Base-by-base conservation (phyloP, 1,140 invertebrate genomes). In the Caligus rogercresseyi region DNA sequence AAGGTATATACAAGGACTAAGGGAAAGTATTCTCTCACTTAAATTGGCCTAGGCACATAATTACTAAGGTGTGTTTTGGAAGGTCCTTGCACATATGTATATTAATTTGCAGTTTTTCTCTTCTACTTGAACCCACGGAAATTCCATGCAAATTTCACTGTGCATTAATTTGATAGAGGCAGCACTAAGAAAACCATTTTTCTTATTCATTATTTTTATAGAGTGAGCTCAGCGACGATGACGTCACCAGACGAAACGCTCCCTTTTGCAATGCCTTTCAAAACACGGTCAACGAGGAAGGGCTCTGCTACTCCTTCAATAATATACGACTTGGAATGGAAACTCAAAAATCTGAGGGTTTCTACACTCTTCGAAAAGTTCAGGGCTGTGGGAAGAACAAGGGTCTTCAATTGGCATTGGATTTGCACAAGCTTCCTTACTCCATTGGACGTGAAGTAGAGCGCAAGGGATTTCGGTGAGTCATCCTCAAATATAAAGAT, bases 321-420 rank as follows among this genome's bases (percentile, higher is more conserved):
- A 60, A 60, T 25, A 18, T n/a, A 31, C 20, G 43, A 13, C 26
- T 60, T 15, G 57, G 57, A 13, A 26, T 43, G 16, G 26, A 60
- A 15, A 25, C 16, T 2, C 23, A 15, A 15, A 25, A 25, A 25
- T 3, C 20, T 2, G 21, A 23, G 4, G 57, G 26, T 2, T 18
- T 31, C 18, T 25, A 25, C 15, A 15, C 15, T 31, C 20, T 60
- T 1, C 14, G 23, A 21, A 60, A 60, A 43, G 57, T 60, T 15
- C 57, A 60, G 21, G 57, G 57, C 3, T 60, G 57, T 43, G 57
- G 57, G 2, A 60, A 60, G 43, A 60, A n/a, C 57, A 60, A 60
- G 26, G 57, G 57, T n/a, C 26, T 60, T 14, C 3, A 25, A 1
- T 15, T 60, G 2, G 26, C 26, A 16, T 18, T 43, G 13, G 57